Percentiles rank a stretch among this genome's conserved stretches.
Conservation (phyloP, 2,888 invertebrate species). For the Hemithea aestivaria region DNA sequence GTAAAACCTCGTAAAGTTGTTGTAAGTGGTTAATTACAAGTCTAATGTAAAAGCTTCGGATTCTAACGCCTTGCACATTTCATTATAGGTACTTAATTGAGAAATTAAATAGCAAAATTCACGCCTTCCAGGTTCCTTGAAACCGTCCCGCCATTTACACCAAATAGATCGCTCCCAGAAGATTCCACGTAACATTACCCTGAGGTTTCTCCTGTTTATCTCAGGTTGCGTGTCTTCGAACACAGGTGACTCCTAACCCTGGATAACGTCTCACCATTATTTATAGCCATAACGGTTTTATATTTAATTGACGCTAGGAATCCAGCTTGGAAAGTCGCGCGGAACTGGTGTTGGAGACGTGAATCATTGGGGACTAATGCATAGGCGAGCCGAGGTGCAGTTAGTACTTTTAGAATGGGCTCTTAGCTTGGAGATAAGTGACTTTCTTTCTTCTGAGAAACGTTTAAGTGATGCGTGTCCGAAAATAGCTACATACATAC, state of each 20-base stretch:
- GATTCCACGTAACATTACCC: slow-evolving; percentile 10
- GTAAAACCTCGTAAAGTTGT: too few relatives aligned
- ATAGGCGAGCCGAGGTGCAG: slow-evolving; percentile 12
- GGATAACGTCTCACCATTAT: slow-evolving; percentile 24
- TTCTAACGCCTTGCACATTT: too few relatives aligned
- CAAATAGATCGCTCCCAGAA: slow-evolving; percentile 17
- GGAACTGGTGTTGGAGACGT: slow-evolving; percentile 27
- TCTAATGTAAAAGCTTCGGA: too few relatives aligned
- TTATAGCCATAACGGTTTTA: slow-evolving; percentile 29
- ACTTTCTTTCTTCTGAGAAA: too few relatives aligned
- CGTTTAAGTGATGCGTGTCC: too few relatives aligned
- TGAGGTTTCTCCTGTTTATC: slow-evolving; percentile 15
- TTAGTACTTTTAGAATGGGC: too few relatives aligned
- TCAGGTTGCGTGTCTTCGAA: slow-evolving; percentile 21
- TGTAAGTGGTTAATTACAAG: too few relatives aligned
- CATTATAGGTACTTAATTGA: too few relatives aligned
- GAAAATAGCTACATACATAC: too few relatives aligned
- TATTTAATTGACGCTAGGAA: slow-evolving; percentile 33
- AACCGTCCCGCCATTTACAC: slow-evolving; percentile 2
- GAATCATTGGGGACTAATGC: slow-evolving; percentile 20
- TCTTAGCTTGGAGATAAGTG: too few relatives aligned
- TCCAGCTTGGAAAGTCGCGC: slow-evolving; percentile 28
- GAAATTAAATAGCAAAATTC: too few relatives aligned
- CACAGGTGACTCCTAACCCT: slow-evolving; percentile 21
- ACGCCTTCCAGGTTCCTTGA: too few relatives aligned